These are phyloP conservation scores for Parasteatoda tepidariorum DNA, from an alignment of 1,140 invertebrate species.

Conservation along the genomic window DNA sequence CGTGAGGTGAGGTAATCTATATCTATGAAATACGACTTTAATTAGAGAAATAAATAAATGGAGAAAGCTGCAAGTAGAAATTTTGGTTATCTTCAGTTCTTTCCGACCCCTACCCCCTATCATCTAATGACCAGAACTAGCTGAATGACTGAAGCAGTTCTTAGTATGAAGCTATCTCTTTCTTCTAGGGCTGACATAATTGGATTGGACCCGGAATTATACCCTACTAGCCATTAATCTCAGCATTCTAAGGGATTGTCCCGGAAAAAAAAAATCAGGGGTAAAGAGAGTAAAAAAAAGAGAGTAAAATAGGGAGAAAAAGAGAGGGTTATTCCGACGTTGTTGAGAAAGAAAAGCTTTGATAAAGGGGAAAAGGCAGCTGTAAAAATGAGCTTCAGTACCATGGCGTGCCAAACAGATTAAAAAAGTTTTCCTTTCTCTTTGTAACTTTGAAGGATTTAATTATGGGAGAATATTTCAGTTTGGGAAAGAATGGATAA, in stretches of 20 bases:
- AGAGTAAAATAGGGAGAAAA: no score
- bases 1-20: no score
- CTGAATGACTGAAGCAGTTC: constrained; percentile 50
- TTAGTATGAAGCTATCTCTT: constrained; percentile 27
- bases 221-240: constrained; percentile 37
- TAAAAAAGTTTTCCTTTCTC: constrained; percentile 17
- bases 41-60: constrained; percentile 35
- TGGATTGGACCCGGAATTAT: constrained; percentile 53
- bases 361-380: neutral
- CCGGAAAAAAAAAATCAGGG: neutral
- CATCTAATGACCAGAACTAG: constrained; percentile 16
- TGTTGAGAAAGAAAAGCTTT: neutral
- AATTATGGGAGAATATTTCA: constrained; percentile 26
- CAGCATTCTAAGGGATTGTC: constrained; percentile 2
- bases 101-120: constrained; percentile 26
- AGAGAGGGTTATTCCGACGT: neutral
- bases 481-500: constrained; percentile 5
- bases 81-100: constrained; percentile 8
- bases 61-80: neutral
- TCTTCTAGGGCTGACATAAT: constrained; percentile 16
- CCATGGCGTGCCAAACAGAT: constrained; percentile 8
- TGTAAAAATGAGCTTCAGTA: neutral
- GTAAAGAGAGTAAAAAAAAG: neutral
- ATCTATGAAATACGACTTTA: neutral
- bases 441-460: constrained; percentile 38